Evolutionary conservation across 2,888 invertebrate species (phyloP).

Genomic region (Nemotelus nigrinus): DNA sequence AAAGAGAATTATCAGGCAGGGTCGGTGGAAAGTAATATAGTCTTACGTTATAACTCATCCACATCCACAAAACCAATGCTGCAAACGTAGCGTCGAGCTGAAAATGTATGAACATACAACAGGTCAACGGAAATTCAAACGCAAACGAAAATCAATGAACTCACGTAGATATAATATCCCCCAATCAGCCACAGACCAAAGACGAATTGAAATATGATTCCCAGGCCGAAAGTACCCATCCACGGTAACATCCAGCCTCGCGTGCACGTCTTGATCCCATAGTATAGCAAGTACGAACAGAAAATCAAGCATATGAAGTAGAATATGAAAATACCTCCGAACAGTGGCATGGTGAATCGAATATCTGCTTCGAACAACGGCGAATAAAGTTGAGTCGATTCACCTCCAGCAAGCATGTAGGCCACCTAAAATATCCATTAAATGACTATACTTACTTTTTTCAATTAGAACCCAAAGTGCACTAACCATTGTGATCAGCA

Average conservation of each 20-base stretch:
- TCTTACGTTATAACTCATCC: slow-evolving; percentile 88
- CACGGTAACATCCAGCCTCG: slow-evolving; percentile 86
- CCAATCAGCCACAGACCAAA: slow-evolving; percentile 88
- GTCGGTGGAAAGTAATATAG: slow-evolving; percentile 21
- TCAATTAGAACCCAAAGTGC: not conserved
- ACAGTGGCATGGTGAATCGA: slow-evolving; percentile 74
- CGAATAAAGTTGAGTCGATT: slow-evolving; percentile 87
- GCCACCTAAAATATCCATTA: slow-evolving; percentile 63
- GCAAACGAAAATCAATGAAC: slow-evolving; percentile 58
- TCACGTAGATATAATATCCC: slow-evolving; percentile 91
- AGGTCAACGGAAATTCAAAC: not conserved
- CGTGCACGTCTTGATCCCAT: slow-evolving; percentile 68
- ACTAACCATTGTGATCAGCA: slow-evolving; percentile 73
- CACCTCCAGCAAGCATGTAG: slow-evolving; percentile 87
- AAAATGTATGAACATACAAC: slow-evolving; percentile 56
- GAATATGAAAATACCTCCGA: slow-evolving; percentile 68
- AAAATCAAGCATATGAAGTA: slow-evolving; percentile 64
- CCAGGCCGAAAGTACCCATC: slow-evolving; percentile 74
- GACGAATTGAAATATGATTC: slow-evolving; percentile 78
- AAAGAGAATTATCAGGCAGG: slow-evolving; percentile 47
- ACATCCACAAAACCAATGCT: slow-evolving; percentile 79
- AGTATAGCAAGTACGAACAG: slow-evolving; percentile 66
- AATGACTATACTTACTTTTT: not conserved
- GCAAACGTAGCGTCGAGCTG: slow-evolving; percentile 84
- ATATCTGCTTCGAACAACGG: slow-evolving; percentile 90